Base-by-base conservation (phyloP, 2,888 invertebrate genomes). In the Malachius bipustulatus region DNA sequence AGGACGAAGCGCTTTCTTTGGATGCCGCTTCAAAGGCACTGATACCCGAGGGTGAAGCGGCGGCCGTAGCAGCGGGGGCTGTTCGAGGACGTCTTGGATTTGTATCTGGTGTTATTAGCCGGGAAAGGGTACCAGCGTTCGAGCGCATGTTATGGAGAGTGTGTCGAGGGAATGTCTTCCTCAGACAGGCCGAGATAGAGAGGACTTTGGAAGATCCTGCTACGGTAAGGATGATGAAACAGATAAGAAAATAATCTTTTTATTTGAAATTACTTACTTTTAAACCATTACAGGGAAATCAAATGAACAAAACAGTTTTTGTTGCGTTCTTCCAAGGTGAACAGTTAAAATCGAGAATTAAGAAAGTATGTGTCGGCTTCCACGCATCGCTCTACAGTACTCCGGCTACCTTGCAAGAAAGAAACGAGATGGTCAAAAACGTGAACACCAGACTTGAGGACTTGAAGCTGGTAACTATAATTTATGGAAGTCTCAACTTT, bases 81-180 rank as follows among this genome's bases (percentile, higher is more conserved):
- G 57, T 63, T 16, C 65, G 73, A 30, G 75, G 75, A 1, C 47
- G 57, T 9, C 42, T 60, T 26, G 61, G 62, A 2, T 93, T 93
- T 65, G 85, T 91, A 9, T 88, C 90, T 16, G 93, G 91, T n/a
- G 90, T 91, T 15, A 85, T 93, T 40, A 78, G 82, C 48, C 70
- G 90, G 26, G 90, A 91, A 62, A 70, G 88, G 41, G 75, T 91
- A 37, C 84, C 85, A 1, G 82, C 83, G 31, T 93, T 93, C 65
- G 91, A 91, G 58, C 70, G 89, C 35, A 87, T 93, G 81, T 63
- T 93, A 51, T 93, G 91, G 91, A 73, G 91, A 46, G 89, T 89
- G 44, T 90, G 89, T 12, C 72, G 91, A 37, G 91, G 91, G 16
- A 89, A 89, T 58, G 90, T 91, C 8, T 93, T 91, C 63, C 62